phyloP scores from a whole-genome alignment of 2,113 vertebrate genomes.

The Lampris incognitus region DNA sequence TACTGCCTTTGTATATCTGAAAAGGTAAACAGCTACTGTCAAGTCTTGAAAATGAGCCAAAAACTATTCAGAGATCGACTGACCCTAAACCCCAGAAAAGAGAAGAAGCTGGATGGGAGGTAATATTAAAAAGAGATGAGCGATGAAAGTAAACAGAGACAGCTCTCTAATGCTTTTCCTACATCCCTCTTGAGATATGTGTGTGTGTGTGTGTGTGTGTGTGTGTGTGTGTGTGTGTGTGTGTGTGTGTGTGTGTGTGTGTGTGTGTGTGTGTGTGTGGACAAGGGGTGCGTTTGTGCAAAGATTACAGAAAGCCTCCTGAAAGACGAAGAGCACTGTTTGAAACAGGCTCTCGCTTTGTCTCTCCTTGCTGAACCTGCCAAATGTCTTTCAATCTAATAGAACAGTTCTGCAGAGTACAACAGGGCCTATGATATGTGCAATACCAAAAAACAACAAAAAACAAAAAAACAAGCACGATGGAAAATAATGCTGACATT shows the following conservation, averaged over 20 bases:
- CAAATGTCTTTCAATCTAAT: slow-evolving; percentile 61
- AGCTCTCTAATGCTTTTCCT: slow-evolving; percentile 69
- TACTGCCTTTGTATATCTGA: slow-evolving; percentile 2
- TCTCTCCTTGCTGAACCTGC: slow-evolving; percentile 48
- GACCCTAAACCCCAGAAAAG: slow-evolving; percentile 53
- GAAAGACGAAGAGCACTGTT: slow-evolving; percentile 66
- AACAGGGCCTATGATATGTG: slow-evolving; percentile 41
- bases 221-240: slow-evolving; percentile 18
- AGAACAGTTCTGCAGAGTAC: slow-evolving; percentile 27
- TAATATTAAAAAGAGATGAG: slow-evolving; percentile 75
- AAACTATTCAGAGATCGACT: slow-evolving; percentile 55
- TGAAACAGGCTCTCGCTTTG: slow-evolving; percentile 65
- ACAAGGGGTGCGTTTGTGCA: not conserved
- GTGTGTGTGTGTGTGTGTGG: slow-evolving; percentile 6
- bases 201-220: not conserved
- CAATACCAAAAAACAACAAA: slow-evolving; percentile 36
- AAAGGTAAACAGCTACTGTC: slow-evolving; percentile 1
- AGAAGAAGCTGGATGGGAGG: slow-evolving; percentile 59
- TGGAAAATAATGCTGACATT: slow-evolving; percentile 23
- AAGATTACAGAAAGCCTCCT: slow-evolving; percentile 49
- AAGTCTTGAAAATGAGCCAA: slow-evolving; percentile 32
- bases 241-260: slow-evolving; percentile 12
- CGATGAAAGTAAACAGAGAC: slow-evolving; percentile 76
- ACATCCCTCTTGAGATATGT: slow-evolving; percentile 67
- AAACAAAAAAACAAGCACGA: slow-evolving; percentile 19